These are phyloP conservation scores for Terrapene triunguis DNA, from an alignment of 2,113 vertebrate genomes.

Conservation along the genomic window DNA sequence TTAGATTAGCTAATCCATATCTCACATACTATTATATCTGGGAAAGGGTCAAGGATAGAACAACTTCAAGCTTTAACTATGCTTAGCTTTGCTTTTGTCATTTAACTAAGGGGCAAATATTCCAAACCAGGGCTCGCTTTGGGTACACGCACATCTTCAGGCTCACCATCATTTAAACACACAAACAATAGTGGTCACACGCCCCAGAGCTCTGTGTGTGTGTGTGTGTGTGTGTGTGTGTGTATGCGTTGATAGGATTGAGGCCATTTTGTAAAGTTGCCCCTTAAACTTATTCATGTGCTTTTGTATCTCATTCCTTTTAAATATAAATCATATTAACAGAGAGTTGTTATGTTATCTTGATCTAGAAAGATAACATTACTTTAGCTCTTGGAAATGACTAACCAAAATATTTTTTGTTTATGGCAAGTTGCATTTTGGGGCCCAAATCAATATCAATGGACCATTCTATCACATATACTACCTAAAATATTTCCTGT, in stretches of 20 bases:
- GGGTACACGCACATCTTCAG: not conserved
- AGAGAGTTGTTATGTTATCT: not conserved
- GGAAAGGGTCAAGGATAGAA: not conserved
- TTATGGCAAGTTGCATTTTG: not conserved
- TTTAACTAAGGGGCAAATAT: not conserved
- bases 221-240: not conserved
- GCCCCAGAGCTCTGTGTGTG: not conserved
- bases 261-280: not conserved
- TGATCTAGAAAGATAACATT: not conserved
- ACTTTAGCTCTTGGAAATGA: conserved; percentile 43
- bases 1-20: not conserved
- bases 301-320: not conserved
- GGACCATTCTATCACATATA: not conserved
- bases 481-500: conserved; percentile 19
- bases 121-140: not conserved
- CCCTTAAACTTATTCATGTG: not conserved
- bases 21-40: not conserved
- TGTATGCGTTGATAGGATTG: not conserved
- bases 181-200: not conserved
- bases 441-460: not conserved
- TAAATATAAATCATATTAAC: not conserved
- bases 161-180: not conserved
- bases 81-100: not conserved
- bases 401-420: conserved; percentile 66
- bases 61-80: not conserved